A percentile compares a stretch with the other conserved stretches of the same genome.
These are phyloP conservation scores for Anas platyrhynchos DNA, from an alignment of 2,113 vertebrate species.

Conservation along the genomic window DNA sequence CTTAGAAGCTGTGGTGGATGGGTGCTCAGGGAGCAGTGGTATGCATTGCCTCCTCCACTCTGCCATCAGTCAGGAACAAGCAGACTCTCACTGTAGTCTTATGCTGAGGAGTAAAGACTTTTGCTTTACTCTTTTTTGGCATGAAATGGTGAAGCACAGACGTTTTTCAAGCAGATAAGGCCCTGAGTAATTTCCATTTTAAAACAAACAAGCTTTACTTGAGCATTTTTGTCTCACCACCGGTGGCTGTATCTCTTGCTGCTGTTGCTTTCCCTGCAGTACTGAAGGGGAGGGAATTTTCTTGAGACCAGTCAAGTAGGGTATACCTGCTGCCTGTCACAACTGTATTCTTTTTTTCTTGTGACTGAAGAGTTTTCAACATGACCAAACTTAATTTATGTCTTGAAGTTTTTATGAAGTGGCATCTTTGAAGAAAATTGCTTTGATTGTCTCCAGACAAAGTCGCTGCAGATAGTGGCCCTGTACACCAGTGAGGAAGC, in stretches of 20 bases:
- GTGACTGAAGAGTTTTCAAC: neutral
- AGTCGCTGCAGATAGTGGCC: neutral
- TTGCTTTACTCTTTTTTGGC: neutral
- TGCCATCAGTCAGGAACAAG: neutral
- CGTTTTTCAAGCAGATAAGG: neutral
- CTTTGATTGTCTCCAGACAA: neutral
- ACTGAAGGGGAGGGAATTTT: neutral
- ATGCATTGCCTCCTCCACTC: accelerated
- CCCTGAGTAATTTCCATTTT: neutral
- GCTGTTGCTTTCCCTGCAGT: neutral
- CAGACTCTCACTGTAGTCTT: accelerated
- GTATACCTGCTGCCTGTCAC: neutral
- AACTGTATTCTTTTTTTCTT: neutral
- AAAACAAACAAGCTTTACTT: neutral
- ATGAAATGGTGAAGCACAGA: neutral
- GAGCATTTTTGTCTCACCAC: neutral
- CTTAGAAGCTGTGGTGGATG: neutral
- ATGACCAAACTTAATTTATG: neutral
- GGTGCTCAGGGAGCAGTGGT: accelerated
- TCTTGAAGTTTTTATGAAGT: neutral
- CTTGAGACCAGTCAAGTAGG: neutral
- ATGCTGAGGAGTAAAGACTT: neutral
- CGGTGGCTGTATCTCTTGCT: neutral
- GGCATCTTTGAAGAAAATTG: neutral
- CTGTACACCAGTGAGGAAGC: neutral